Conservation (phyloP, 1,140 invertebrate species). For the Catajapyx aquilonaris region DNA sequence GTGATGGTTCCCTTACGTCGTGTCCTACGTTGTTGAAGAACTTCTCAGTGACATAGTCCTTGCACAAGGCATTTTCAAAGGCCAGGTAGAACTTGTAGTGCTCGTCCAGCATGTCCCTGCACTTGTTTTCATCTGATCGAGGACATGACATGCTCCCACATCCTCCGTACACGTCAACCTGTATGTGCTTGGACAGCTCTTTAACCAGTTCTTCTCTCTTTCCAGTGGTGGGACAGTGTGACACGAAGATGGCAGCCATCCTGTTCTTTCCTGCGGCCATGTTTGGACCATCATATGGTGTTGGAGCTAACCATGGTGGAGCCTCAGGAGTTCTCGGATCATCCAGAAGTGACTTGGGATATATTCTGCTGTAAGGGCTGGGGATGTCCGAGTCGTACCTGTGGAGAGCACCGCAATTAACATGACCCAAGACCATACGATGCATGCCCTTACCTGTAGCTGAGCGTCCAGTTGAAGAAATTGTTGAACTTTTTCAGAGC, state of each 20-base stretch:
- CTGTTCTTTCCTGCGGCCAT: conserved; percentile 5
- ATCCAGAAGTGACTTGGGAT: not conserved
- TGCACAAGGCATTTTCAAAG: conserved; percentile 21
- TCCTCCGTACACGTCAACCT: conserved; percentile 30
- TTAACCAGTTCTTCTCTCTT: conserved; percentile 23
- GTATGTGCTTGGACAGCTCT: conserved; percentile 23
- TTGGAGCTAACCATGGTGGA: not conserved
- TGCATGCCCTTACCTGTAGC: no score
- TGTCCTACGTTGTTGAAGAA: conserved; percentile 9
- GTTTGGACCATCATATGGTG: not conserved
- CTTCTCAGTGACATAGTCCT: conserved; percentile 18
- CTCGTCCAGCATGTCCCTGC: conserved; percentile 12
- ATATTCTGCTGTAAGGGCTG: conserved; percentile 11
- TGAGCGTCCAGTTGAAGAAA: conserved; percentile 26
- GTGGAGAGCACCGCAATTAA: no score
- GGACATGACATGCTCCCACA: conserved; percentile 18
- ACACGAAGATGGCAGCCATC: conserved; percentile 20
- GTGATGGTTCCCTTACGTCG: no score
- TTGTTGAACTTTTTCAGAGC: conserved; percentile 7
- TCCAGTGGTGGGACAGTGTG: conserved; percentile 24
- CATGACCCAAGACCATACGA: no score
- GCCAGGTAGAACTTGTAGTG: conserved; percentile 20
- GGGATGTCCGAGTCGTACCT: conserved; percentile 19
- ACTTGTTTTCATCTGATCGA: conserved; percentile 4
- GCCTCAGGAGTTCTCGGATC: not conserved